These are phyloP conservation scores for Brachionichthys hirsutus DNA, from an alignment of 2,113 vertebrate genomes.

Conservation along the genomic window DNA sequence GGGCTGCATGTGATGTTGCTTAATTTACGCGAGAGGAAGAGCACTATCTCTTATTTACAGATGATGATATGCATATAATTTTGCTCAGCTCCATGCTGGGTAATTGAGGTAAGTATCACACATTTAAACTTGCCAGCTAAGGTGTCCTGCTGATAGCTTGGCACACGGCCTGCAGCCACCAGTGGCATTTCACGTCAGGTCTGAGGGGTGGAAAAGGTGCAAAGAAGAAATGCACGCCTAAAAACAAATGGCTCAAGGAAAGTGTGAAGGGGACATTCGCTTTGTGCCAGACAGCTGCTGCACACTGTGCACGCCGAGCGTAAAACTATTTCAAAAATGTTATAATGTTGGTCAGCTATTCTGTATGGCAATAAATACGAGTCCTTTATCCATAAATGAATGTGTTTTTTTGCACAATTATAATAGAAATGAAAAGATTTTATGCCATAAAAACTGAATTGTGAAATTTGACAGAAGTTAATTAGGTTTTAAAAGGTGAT, in stretches of 20 bases:
- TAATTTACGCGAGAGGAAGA: slow-evolving; percentile 38
- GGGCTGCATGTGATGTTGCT: slow-evolving; percentile 52
- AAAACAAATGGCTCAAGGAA: background rate
- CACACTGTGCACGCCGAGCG: background rate
- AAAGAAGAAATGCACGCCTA: background rate
- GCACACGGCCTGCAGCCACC: slow-evolving; percentile 63
- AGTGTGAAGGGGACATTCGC: background rate
- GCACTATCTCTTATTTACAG: slow-evolving; percentile 90
- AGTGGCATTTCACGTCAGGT: slow-evolving; percentile 62
- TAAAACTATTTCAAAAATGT: background rate
- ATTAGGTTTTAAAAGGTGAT: slow-evolving; percentile 41
- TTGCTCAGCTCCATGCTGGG: slow-evolving; percentile 61
- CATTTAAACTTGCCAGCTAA: slow-evolving; percentile 56
- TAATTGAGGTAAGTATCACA: slow-evolving; percentile 70
- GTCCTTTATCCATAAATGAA: too few relatives aligned
- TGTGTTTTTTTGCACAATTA: too few relatives aligned
- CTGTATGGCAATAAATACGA: too few relatives aligned
- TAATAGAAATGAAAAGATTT: too few relatives aligned
- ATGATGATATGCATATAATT: slow-evolving; percentile 95
- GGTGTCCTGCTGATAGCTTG: slow-evolving; percentile 62
- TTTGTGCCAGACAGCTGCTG: slow-evolving; percentile 11
- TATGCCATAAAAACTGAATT: too few relatives aligned
- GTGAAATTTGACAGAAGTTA: slow-evolving; percentile 29
- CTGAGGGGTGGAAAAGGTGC: slow-evolving; percentile 11
- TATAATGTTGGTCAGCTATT: too few relatives aligned